Base-by-base conservation (phyloP, 2,113 vertebrate genomes). In the Cricetomys ansorgei region DNA sequence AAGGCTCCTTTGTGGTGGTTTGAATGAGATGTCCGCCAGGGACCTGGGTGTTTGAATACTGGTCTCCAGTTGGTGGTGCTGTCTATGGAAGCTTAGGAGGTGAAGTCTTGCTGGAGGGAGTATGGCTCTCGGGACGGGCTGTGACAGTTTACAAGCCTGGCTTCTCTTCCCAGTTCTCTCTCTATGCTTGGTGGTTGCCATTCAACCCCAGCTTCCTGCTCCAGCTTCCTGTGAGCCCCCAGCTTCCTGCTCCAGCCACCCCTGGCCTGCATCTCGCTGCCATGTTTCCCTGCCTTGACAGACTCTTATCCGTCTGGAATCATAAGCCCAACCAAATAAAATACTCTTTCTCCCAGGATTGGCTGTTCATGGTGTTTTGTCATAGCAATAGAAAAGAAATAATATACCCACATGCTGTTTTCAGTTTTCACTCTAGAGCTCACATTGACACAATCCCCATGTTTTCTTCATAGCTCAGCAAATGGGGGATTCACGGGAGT, bases 351-450 rank as follows among this genome's bases (percentile, higher is more conserved):
- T 59, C 40, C 53, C 40, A 17, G 34, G 37, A 81, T n/a, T n/a
- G 23, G 53, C 50, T 80, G 34, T n/a, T 80, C 11, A 12, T 11
- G 53, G 50, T 3, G 9, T 37, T 40, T 19, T 81, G 7, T 57
- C 37, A 80, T 10, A 57, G 77, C 34, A 55, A 6, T 12, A 57
- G 77, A 80, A 80, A 13, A 80, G 50, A 55, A 53, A n/a, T 1
- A 31, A 57, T 23, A n/a, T n/a, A 25, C 94, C 73, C 79, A 69
- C n/a, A 16, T 62, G 89, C 89, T 97, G 92, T 97, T 97, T 96
- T 97, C 96, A 97, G 96, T 85, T 96, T 93, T 93, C 84, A 70
- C 59, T 89, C 95, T 94, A 79, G 92, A 15, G 12, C 40, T 73
- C 83, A 10, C 3, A 48, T 89, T 89, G 97, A 97, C 83, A 64